A percentile compares a stretch with the other conserved stretches of the same genome.
Evolutionary conservation across 2,797 vertebrate genomes (phyloP).

Genomic region (Tenualosa thibaudeaui): DNA sequence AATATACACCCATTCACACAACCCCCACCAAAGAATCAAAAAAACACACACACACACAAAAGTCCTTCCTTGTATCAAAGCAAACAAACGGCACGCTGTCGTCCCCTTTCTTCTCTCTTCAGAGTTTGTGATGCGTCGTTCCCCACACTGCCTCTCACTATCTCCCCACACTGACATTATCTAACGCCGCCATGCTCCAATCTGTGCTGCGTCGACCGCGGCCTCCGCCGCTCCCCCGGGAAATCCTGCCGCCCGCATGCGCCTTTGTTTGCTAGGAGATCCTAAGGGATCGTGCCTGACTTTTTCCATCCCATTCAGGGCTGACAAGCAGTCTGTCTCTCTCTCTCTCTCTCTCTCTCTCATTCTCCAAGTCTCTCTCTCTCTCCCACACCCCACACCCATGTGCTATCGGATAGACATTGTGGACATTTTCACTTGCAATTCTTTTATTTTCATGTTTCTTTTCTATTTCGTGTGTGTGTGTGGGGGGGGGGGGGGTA

Average conservation of each 20-base stretch:
- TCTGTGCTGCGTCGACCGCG: constrained; percentile 65
- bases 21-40: constrained; percentile 36
- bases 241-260: constrained; percentile 73
- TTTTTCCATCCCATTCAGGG: constrained; percentile 67
- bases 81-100: constrained; percentile 80
- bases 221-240: constrained; percentile 79
- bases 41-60: not conserved
- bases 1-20: constrained; percentile 37
- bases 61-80: constrained; percentile 80
- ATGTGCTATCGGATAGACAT: constrained; percentile 26
- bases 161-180: constrained; percentile 81
- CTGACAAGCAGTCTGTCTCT: constrained; percentile 58
- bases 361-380: constrained; percentile 70
- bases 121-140: constrained; percentile 75
- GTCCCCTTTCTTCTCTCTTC: constrained; percentile 30
- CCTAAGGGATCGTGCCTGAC: constrained; percentile 57
- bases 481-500: not conserved
- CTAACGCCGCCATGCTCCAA: constrained; percentile 75
- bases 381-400: constrained; percentile 53
- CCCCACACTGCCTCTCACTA: constrained; percentile 81
- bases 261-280: constrained; percentile 78
- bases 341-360: constrained; percentile 64
- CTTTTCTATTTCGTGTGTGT: constrained; percentile 39
- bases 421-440: constrained; percentile 39
- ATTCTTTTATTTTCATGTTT: constrained; percentile 78